A percentile compares a stretch with the other conserved stretches of the same genome.
Evolutionary conservation across 2,888 invertebrate species (phyloP).

Genomic region (Meta bourneti): DNA sequence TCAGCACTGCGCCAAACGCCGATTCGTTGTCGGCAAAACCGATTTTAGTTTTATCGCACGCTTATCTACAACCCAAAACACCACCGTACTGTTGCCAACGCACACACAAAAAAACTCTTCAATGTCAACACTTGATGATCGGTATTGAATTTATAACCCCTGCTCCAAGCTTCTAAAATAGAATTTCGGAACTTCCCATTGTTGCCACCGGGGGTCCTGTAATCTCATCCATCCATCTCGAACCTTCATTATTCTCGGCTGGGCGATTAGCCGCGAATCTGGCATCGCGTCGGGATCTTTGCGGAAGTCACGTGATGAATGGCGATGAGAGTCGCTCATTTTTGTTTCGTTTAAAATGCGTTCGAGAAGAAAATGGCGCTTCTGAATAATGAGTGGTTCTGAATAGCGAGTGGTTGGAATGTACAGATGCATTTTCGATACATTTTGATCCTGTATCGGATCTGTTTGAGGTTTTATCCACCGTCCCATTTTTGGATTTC

Average conservation of each 20-base stretch:
- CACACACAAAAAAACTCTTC: not conserved
- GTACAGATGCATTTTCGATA: not conserved
- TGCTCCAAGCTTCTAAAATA: slow-evolving; percentile 8
- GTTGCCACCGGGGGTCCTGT: not conserved
- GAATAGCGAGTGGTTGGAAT: too few species aligned
- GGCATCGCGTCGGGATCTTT: slow-evolving; percentile 10
- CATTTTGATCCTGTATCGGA: not conserved
- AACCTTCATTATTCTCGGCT: slow-evolving; percentile 39
- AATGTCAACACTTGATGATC: slow-evolving; percentile 47
- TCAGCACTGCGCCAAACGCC: not conserved
- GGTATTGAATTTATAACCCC: slow-evolving; percentile 34
- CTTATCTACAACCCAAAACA: slow-evolving; percentile 4
- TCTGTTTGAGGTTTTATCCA: not conserved
- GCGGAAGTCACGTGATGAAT: not conserved
- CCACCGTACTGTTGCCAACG: not conserved
- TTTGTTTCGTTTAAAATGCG: not conserved
- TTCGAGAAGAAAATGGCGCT: not conserved
- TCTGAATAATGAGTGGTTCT: too few species aligned
- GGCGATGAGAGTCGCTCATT: not conserved
- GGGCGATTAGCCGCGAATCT: slow-evolving; percentile 16
- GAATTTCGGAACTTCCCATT: slow-evolving; percentile 25
- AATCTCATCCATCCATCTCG: slow-evolving; percentile 47
- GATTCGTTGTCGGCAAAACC: slow-evolving; percentile 8
- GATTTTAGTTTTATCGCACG: slow-evolving; percentile 9
- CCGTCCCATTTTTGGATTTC: not conserved